Percentiles rank a stretch among this genome's conserved stretches.
phyloP scores from a whole-genome alignment of 1,140 invertebrate species.

The Drosophila tropicalis region DNA sequence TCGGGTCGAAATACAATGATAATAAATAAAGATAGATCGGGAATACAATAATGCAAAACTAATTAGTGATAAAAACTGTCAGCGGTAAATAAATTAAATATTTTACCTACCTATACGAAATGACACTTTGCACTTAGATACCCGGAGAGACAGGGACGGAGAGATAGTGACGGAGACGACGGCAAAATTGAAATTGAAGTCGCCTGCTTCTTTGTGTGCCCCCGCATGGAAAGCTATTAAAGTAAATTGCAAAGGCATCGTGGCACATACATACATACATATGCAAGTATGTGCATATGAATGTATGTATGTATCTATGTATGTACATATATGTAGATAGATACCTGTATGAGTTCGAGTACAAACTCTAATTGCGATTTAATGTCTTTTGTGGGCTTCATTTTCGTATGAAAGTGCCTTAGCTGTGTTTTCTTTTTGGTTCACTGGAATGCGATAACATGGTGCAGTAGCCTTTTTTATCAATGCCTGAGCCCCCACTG shows the following conservation, averaged over 20 bases:
- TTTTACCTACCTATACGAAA: slow-evolving; percentile 46
- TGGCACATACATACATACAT: too few species aligned
- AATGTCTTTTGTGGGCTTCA: slow-evolving; percentile 60
- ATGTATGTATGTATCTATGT: slow-evolving; percentile 16
- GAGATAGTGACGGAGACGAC: neutral
- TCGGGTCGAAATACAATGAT: slow-evolving; percentile 55
- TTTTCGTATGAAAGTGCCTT: slow-evolving; percentile 53
- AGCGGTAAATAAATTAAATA: slow-evolving; percentile 76
- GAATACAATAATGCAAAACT: slow-evolving; percentile 72
- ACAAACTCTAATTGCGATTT: slow-evolving; percentile 74
- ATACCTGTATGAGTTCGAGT: slow-evolving; percentile 33
- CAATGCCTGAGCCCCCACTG: slow-evolving; percentile 35
- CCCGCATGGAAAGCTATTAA: slow-evolving; percentile 76
- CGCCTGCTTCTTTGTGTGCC: slow-evolving; percentile 33
- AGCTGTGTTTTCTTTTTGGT: slow-evolving; percentile 7
- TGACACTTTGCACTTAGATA: slow-evolving; percentile 56
- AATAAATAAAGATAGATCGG: slow-evolving; percentile 74
- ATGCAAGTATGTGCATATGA: too few species aligned
- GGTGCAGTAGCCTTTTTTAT: slow-evolving; percentile 50
- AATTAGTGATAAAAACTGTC: slow-evolving; percentile 77
- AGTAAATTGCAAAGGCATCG: slow-evolving; percentile 68
- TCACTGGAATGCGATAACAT: slow-evolving; percentile 52
- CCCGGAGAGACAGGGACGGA: slow-evolving; percentile 13
- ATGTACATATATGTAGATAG: slow-evolving; percentile 22
- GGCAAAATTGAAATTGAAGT: neutral